Evolutionary conservation across 2,797 vertebrate species (phyloP).

Genomic region (Pangasius macronema): DNA sequence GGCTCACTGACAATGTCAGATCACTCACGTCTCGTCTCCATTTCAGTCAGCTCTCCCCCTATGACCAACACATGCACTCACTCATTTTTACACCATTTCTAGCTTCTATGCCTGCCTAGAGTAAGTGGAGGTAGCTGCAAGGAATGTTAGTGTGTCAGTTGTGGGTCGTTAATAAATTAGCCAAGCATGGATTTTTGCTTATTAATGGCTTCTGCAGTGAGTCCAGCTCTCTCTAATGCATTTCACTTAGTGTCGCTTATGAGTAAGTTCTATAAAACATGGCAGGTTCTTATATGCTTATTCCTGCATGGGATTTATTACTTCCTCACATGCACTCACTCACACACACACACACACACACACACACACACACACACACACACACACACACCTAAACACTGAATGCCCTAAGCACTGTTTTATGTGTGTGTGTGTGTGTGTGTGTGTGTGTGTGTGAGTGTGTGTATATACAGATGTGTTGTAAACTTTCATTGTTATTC

Average conservation of each 20-base stretch:
- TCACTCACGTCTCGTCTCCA: slow-evolving; percentile 54
- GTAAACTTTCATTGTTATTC: too few species aligned
- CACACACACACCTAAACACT: not conserved
- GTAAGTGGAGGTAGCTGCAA: slow-evolving; percentile 65
- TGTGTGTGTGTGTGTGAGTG: too few species aligned
- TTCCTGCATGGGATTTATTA: slow-evolving; percentile 64
- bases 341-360: too few species aligned
- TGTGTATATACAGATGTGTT: too few species aligned
- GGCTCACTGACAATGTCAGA: slow-evolving; percentile 57
- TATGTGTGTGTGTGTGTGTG: not conserved
- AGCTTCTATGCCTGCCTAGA: slow-evolving; percentile 43
- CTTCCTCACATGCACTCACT: slow-evolving; percentile 34
- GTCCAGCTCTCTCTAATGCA: slow-evolving; percentile 73
- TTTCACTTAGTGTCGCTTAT: slow-evolving; percentile 75
- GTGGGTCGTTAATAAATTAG: slow-evolving; percentile 71
- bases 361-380: not conserved
- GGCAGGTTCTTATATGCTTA: slow-evolving; percentile 68
- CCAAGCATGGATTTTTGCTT: slow-evolving; percentile 71
- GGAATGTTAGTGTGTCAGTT: slow-evolving; percentile 72
- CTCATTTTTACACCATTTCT: slow-evolving; percentile 41
- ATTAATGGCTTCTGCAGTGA: slow-evolving; percentile 74
- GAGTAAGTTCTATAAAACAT: slow-evolving; percentile 73
- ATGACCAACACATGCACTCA: slow-evolving; percentile 26
- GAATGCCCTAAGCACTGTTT: not conserved
- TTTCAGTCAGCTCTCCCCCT: slow-evolving; percentile 35